Evolutionary conservation across 2,888 invertebrate species (phyloP), one percentile per base, ranked within the genome.

Genomic region (Lasioglossum malachurum): DNA sequence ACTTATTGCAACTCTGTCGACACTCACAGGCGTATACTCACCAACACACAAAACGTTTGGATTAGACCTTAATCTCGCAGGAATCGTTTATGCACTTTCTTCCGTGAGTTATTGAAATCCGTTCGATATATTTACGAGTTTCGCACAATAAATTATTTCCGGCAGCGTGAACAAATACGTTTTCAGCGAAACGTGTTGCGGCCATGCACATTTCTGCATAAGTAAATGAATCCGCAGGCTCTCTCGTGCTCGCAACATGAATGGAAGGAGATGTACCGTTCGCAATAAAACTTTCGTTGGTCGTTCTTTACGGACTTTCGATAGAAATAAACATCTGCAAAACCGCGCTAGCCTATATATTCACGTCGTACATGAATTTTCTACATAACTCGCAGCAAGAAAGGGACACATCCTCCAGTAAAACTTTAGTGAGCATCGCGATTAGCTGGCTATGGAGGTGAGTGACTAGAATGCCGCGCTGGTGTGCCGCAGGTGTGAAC

Each of bases 271-370:
- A 67, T n/a, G 67, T 53, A 71, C n/a, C 27, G 16, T 71, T 12
- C 23, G 80, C 31, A 38, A 49, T n/a, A 27, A 82, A 72, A 31
- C 46, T 80, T 81, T 73, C 27, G 46, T 80, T 75, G 19, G 46
- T 7, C 19, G 38, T 27, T 38, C n/a, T 49, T 80, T 64, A 35
- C 44, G 31, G 53, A 57, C 64, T 53, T 73, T 44, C 82, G 19
- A 67, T 35, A 60, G 67, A 64, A 38, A 79, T 53, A 82, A 82
- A 82, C 81, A 73, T 31, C 81, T 41, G 14, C 31, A 53, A 82
- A 74, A 35, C 64, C 73, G 81, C 41, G 81, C 41, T 41, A n/a
- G 64, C 35, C n/a, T 69, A 69, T 81, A 41, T 69, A 82, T 73
- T 67, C 49, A 81, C 82, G 27, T 31, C 35, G 82, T 10, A 31